Evolutionary conservation across 2,113 vertebrate species (phyloP).

Genomic region (Callipepla californica): DNA sequence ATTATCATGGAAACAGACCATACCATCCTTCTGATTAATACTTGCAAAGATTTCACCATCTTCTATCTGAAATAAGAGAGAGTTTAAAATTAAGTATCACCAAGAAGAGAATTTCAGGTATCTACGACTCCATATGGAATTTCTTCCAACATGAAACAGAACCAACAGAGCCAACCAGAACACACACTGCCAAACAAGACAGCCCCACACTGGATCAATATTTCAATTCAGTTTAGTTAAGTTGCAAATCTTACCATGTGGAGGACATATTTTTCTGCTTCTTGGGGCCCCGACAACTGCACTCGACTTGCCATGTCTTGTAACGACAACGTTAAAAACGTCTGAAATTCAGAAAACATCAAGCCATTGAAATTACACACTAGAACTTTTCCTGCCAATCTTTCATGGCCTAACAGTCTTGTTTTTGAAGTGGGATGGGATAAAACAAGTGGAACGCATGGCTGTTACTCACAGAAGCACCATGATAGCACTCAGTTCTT

Average conservation of each 20-base stretch:
- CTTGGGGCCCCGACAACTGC: conserved; percentile 94
- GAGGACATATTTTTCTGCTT: conserved; percentile 98
- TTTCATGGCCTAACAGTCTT: neutral
- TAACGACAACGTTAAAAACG: conserved; percentile 96
- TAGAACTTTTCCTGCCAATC: neutral
- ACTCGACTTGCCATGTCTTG: conserved; percentile 99
- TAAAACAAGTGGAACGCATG: neutral
- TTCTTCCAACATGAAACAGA: neutral
- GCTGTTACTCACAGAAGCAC: neutral
- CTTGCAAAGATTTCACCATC: conserved; percentile 99
- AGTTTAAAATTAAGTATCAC: neutral
- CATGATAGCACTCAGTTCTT: neutral
- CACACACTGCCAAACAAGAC: neutral
- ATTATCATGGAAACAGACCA: conserved; percentile 99
- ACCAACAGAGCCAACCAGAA: neutral
- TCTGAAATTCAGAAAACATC: conserved; percentile 81
- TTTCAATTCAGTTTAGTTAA: neutral
- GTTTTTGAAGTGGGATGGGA: neutral
- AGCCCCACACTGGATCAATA: neutral
- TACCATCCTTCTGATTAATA: conserved; percentile 99
- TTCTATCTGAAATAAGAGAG: conserved; percentile 88
- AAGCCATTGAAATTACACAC: neutral
- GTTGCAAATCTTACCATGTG: conserved; percentile 89
- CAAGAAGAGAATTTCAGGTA: neutral
- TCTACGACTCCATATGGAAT: neutral